Percentiles rank a stretch among this genome's conserved stretches.
Conservation (phyloP, 2,113 vertebrate species). For the Thymallus thymallus region DNA sequence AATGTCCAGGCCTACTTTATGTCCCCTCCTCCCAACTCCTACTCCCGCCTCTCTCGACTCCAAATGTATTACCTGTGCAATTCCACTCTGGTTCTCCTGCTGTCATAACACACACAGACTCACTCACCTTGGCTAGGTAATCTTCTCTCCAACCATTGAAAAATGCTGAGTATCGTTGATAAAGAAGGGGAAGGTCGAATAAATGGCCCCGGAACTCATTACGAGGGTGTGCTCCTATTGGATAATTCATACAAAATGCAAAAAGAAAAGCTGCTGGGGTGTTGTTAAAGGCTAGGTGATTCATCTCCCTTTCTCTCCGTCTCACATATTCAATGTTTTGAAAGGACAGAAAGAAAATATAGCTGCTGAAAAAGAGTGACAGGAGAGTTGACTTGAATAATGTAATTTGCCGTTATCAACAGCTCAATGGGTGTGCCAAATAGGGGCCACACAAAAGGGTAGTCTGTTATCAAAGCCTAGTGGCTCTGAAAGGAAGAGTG, state of each 20-base stretch:
- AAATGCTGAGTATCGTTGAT: conserved; percentile 22
- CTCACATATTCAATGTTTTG: conserved; percentile 5
- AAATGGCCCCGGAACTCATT: conserved; percentile 16
- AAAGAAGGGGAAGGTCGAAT: conserved; percentile 8
- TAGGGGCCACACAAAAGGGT: conserved; percentile 4
- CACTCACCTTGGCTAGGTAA: conserved; percentile 26
- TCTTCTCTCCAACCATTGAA: conserved; percentile 8
- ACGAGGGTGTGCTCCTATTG: conserved; percentile 19
- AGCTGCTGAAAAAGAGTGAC: background rate
- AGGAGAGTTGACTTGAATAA: conserved; percentile 14
- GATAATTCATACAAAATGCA: conserved; percentile 9
- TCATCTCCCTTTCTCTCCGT: conserved; percentile 5
- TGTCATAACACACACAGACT: conserved; percentile 7
- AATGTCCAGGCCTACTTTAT: background rate
- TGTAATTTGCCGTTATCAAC: conserved; percentile 33
- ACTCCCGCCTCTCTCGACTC: background rate
- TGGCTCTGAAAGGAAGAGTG: background rate
- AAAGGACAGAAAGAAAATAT: conserved; percentile 3
- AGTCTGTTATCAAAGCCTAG: conserved; percentile 11
- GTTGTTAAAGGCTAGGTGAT: conserved; percentile 21
- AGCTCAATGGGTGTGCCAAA: conserved; percentile 19
- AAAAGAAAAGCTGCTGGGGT: conserved; percentile 21
- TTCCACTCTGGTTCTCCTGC: conserved; percentile 6
- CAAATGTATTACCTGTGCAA: conserved; percentile 31
- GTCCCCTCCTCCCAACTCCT: background rate